Evolutionary conservation across 1,140 invertebrate species (phyloP).

Genomic region (Drosophila teissieri): DNA sequence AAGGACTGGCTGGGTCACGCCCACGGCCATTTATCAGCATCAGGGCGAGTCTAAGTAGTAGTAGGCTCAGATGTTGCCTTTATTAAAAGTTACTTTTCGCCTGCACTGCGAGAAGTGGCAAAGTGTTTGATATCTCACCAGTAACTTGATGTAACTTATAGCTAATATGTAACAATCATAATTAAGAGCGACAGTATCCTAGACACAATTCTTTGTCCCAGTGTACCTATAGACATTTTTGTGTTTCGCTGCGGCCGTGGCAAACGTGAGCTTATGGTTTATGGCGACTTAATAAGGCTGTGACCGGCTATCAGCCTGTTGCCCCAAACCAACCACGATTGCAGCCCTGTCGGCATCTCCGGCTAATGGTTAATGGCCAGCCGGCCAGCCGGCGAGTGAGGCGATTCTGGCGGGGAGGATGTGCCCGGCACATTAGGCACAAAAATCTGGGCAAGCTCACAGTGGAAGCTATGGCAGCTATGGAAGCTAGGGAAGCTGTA

Average conservation of each 20-base stretch:
- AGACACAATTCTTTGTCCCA: not conserved
- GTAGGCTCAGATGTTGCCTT: conserved; percentile 65
- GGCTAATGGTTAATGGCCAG: conserved; percentile 53
- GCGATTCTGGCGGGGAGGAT: not conserved
- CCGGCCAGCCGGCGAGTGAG: conserved; percentile 13
- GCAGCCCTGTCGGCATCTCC: conserved; percentile 59
- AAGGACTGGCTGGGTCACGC: conserved; percentile 66
- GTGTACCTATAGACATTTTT: conserved; percentile 34
- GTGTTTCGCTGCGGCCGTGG: conserved; percentile 32
- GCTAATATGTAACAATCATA: too few species aligned
- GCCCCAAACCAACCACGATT: conserved; percentile 50
- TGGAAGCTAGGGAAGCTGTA: conserved; percentile 10
- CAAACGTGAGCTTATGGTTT: conserved; percentile 81
- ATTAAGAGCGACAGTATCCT: too few species aligned
- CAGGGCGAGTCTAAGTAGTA: conserved; percentile 20
- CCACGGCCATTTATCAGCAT: conserved; percentile 75
- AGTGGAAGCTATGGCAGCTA: conserved; percentile 3
- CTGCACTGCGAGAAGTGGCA: not conserved
- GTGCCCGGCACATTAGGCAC: conserved; percentile 60
- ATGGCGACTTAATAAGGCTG: conserved; percentile 79
- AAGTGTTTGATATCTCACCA: not conserved
- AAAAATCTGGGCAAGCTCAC: conserved; percentile 12
- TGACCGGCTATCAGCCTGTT: conserved; percentile 67
- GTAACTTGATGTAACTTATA: too few species aligned
- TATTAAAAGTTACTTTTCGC: conserved; percentile 66